phyloP scores from a whole-genome alignment of 2,797 vertebrate genomes.

The Karalla daura region DNA sequence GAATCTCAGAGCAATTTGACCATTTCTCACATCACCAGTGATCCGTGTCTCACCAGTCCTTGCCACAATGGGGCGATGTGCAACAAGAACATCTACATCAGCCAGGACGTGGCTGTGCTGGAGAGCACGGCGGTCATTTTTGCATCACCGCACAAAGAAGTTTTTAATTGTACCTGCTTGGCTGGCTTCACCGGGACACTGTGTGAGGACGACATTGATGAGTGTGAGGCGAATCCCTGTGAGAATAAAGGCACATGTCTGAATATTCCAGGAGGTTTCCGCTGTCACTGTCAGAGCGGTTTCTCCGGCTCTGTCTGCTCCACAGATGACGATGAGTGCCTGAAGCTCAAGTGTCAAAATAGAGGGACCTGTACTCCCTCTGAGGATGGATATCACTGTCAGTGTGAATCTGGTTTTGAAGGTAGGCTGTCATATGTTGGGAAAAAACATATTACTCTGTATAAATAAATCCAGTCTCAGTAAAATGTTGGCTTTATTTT shows the following conservation, averaged over 20 bases:
- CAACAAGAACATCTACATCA: conserved; percentile 80
- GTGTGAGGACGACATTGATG: conserved; percentile 82
- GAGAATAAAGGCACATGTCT: conserved; percentile 77
- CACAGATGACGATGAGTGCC: conserved; percentile 77
- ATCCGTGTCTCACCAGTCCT: conserved; percentile 78
- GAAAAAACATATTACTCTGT: neutral
- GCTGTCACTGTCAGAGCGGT: conserved; percentile 76
- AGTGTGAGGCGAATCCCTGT: conserved; percentile 79
- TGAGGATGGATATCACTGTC: conserved; percentile 74
- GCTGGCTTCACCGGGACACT: conserved; percentile 75
- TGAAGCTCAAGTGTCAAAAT: conserved; percentile 77
- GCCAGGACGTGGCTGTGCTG: conserved; percentile 74
- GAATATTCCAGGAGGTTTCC: conserved; percentile 81
- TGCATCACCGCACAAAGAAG: conserved; percentile 79
- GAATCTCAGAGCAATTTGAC: conserved; percentile 81
- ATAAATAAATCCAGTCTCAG: neutral
- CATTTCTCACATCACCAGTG: conserved; percentile 81
- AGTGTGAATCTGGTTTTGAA: conserved; percentile 80
- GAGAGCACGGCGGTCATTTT: conserved; percentile 82
- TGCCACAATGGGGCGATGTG: conserved; percentile 82
- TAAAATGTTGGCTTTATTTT: conserved; percentile 3
- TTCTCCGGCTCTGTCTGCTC: conserved; percentile 76
- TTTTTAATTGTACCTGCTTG: conserved; percentile 82
- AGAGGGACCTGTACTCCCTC: conserved; percentile 78
- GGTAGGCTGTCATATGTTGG: conserved; percentile 63